Percentiles rank a stretch among this genome's conserved stretches.
These are phyloP conservation scores for Thamnophis sirtalis DNA, from an alignment of 2,113 vertebrate genomes.

Conservation along the genomic window DNA sequence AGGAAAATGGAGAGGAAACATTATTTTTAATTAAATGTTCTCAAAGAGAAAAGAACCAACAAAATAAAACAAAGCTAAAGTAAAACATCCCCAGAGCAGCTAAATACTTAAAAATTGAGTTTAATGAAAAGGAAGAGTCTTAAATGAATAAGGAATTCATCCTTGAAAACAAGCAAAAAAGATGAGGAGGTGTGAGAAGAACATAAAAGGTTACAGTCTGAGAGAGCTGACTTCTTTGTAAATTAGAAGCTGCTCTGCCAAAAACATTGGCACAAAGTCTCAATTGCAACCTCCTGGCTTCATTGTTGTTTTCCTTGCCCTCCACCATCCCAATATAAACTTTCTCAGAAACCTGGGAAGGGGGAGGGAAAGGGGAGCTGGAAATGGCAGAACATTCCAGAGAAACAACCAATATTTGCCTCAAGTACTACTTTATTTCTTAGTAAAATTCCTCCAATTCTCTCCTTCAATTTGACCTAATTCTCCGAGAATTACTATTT, in stretches of 20 bases:
- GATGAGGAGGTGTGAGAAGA: conserved; percentile 7
- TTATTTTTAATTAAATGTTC: background rate
- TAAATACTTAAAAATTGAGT: background rate
- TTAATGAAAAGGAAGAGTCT: conserved; percentile 5
- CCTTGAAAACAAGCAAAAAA: background rate
- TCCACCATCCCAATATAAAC: background rate
- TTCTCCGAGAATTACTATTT: background rate
- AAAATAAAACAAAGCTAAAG: background rate
- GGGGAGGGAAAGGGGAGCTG: background rate
- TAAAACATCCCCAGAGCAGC: background rate
- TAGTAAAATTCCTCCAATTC: background rate
- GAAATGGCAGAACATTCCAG: background rate
- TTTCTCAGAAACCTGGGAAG: background rate
- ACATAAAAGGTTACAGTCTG: background rate
- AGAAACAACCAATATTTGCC: background rate
- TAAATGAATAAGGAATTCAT: conserved; percentile 19
- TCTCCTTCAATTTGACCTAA: background rate
- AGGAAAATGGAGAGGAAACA: background rate
- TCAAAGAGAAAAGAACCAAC: background rate
- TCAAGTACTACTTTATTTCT: background rate
- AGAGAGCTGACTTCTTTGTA: conserved; percentile 6
- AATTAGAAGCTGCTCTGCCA: background rate
- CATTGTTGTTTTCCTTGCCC: fast-evolving
- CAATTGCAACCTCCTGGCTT: background rate
- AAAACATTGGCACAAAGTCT: background rate